Evolutionary conservation across 2,113 vertebrate species (phyloP).

Genomic region (Gila orcuttii): DNA sequence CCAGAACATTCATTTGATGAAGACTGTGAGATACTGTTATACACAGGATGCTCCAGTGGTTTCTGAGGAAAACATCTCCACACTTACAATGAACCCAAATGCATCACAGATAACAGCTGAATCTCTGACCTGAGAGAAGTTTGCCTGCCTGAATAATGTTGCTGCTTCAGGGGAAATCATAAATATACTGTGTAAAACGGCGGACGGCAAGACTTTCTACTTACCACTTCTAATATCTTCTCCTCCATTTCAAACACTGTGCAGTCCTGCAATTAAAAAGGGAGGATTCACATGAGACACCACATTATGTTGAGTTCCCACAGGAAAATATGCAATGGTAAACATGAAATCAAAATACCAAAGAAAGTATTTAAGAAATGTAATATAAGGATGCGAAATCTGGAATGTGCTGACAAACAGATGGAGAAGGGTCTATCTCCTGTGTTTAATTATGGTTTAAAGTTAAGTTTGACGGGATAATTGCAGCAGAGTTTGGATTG

Average conservation of each 20-base stretch:
- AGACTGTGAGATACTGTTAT: constrained; percentile 53
- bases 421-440: not conserved
- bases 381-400: not conserved
- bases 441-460: not conserved
- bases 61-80: constrained; percentile 39
- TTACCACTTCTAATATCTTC: constrained; percentile 93
- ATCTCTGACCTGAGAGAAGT: constrained; percentile 19
- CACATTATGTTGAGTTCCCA: constrained; percentile 32
- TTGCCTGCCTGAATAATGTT: not conserved
- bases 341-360: constrained; percentile 37
- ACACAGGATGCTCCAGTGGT: constrained; percentile 65
- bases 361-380: constrained; percentile 56
- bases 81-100: not conserved
- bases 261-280: constrained; percentile 82
- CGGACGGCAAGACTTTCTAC: constrained; percentile 72
- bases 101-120: constrained; percentile 16
- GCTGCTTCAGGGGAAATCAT: not conserved
- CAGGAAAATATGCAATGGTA: constrained; percentile 12
- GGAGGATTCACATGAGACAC: constrained; percentile 46
- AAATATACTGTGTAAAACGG: not conserved
- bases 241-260: constrained; percentile 92
- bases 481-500: not conserved
- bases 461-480: constrained; percentile 3
- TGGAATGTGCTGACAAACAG: constrained; percentile 5
- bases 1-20: not conserved